Conservation (phyloP, 2,888 invertebrate species). For the Trissolcus japonicus region DNA sequence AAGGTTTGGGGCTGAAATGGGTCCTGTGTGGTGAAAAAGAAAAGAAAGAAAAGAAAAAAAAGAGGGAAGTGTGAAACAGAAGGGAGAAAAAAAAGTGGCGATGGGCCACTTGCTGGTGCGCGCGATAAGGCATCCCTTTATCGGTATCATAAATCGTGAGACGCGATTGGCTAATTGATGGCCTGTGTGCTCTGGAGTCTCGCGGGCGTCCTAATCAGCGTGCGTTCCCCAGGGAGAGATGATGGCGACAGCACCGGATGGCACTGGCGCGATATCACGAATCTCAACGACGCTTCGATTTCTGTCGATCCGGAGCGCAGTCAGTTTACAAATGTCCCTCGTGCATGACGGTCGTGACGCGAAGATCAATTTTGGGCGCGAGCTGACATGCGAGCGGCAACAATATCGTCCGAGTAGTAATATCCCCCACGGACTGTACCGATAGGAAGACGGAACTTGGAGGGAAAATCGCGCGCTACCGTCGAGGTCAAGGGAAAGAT, state of each 20-base stretch:
- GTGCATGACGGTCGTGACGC: constrained; percentile 56
- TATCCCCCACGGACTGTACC: background rate
- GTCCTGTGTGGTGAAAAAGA: background rate
- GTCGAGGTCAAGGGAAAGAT: constrained; percentile 58
- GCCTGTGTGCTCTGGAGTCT: constrained; percentile 45
- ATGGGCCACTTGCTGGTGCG: constrained; percentile 17
- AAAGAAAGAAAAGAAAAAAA: too few relatives aligned
- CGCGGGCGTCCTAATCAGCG: constrained; percentile 44
- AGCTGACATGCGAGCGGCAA: constrained; percentile 6
- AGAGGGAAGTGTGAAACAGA: background rate
- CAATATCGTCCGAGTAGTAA: constrained; percentile 19
- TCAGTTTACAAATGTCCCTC: constrained; percentile 64
- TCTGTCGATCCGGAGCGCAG: constrained; percentile 56
- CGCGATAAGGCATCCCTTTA: constrained; percentile 15
- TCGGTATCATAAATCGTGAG: constrained; percentile 62
- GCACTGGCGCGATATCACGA: constrained; percentile 68
- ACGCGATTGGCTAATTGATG: constrained; percentile 64
- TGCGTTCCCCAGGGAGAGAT: constrained; percentile 66
- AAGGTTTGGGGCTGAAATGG: background rate
- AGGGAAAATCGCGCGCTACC: constrained; percentile 24
- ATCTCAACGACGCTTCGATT: constrained; percentile 57
- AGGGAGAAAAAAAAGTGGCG: constrained; percentile 13
- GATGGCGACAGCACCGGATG: constrained; percentile 73
- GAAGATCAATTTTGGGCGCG: constrained; percentile 6
- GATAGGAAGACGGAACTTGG: constrained; percentile 14